Evolutionary conservation across 2,113 vertebrate genomes (phyloP).

Genomic region (Elgaria multicarinata): DNA sequence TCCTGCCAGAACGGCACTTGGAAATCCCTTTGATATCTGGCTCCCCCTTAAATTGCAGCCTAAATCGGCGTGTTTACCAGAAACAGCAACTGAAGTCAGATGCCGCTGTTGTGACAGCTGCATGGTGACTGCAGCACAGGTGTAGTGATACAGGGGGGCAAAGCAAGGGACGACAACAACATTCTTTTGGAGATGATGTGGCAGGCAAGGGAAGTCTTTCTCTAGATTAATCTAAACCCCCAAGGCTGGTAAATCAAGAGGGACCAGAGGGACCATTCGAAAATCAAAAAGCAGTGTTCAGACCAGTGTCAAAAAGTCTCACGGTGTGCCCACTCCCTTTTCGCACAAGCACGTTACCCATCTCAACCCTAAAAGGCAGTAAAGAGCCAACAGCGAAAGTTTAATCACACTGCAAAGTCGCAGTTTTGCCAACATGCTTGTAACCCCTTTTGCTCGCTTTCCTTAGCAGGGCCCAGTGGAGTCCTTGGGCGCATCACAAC

Average conservation of each 20-base stretch:
- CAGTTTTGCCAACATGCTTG: slow-evolving; percentile 20
- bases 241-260: background rate
- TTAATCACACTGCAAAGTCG: background rate
- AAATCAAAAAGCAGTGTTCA: background rate
- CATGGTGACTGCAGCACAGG: slow-evolving; percentile 56
- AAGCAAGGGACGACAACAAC: slow-evolving; percentile 34
- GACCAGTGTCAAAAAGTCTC: background rate
- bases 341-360: background rate
- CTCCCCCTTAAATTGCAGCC: slow-evolving; percentile 66
- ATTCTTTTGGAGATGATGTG: background rate
- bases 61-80: slow-evolving; percentile 65
- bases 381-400: slow-evolving; percentile 26
- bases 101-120: slow-evolving; percentile 58
- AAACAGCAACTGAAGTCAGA: slow-evolving; percentile 67
- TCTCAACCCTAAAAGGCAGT: background rate
- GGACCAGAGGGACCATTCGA: background rate
- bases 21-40: slow-evolving; percentile 65
- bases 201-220: slow-evolving; percentile 7
- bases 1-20: slow-evolving; percentile 66
- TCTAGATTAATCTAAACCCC: background rate
- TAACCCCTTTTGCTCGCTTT: background rate
- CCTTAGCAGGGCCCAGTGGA: background rate
- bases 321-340: too few relatives aligned
- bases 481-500: slow-evolving; percentile 34
- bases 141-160: slow-evolving; percentile 33